phyloP scores from a whole-genome alignment of 2,113 vertebrate species.

The Martes martes region DNA sequence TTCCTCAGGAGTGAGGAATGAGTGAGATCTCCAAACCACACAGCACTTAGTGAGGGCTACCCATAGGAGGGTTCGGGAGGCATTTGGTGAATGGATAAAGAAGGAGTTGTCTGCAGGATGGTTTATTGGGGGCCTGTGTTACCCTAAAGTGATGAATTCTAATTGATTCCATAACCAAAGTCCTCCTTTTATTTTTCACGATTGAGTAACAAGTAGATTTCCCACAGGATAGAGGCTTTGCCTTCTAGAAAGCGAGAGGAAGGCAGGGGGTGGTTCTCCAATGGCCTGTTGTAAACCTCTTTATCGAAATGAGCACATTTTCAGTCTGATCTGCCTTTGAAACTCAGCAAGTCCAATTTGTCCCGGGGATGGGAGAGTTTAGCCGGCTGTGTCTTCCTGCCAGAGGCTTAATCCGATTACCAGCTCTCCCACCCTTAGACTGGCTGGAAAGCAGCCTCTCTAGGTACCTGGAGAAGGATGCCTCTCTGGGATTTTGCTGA shows the following conservation, averaged over 20 bases:
- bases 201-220: background rate
- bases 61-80: rapidly evolving
- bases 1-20: background rate
- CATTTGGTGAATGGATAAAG: rapidly evolving
- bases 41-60: background rate
- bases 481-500: background rate
- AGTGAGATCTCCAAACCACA: background rate
- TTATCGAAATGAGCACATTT: slow-evolving; percentile 67
- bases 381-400: slow-evolving; percentile 69
- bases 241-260: background rate
- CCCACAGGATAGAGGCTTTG: background rate
- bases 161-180: background rate
- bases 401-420: slow-evolving; percentile 74
- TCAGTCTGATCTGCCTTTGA: slow-evolving; percentile 61
- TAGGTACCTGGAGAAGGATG: background rate
- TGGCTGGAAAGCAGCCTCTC: slow-evolving; percentile 49
- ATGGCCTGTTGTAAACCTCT: background rate
- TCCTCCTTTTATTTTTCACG: background rate
- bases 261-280: background rate
- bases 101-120: background rate
- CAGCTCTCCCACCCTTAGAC: slow-evolving; percentile 67
- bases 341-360: slow-evolving; percentile 68
- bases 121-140: background rate
- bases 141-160: background rate
- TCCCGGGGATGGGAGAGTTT: slow-evolving; percentile 76